A percentile compares a stretch with the other conserved stretches of the same genome.
Conservation (phyloP, 2,113 vertebrate species). For the Patagioenas fasciata region DNA sequence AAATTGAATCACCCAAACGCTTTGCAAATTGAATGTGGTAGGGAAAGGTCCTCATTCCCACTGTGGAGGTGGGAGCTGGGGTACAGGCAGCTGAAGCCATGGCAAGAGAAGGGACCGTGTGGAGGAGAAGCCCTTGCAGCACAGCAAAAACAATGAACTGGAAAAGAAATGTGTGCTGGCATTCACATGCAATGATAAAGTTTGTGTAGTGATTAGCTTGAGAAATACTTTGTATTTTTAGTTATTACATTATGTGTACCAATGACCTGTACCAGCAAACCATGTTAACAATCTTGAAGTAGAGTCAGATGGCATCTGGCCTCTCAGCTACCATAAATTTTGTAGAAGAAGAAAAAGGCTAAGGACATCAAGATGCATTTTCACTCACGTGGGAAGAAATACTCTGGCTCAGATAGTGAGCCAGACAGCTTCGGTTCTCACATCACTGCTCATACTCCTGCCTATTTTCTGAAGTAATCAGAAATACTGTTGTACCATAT, state of each 20-base stretch:
- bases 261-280: not conserved
- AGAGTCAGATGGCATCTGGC: not conserved
- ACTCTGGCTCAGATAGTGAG: constrained; percentile 17
- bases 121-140: not conserved
- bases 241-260: not conserved
- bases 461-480: constrained; percentile 30
- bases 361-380: constrained; percentile 9
- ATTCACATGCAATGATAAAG: not conserved
- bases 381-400: not conserved
- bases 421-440: constrained; percentile 28
- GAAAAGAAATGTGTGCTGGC: not conserved
- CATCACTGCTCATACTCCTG: constrained; percentile 61
- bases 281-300: not conserved
- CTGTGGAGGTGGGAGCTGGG: not conserved
- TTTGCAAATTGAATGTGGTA: not conserved
- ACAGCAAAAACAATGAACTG: not conserved
- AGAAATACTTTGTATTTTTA: not conserved
- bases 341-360: not conserved
- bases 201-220: not conserved
- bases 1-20: not conserved
- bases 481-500: constrained; percentile 38
- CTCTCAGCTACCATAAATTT: not conserved
- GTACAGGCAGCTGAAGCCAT: not conserved
- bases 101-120: not conserved
- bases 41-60: not conserved